Base-by-base conservation (phyloP, 2,113 vertebrate species). In the Microcebus murinus region DNA sequence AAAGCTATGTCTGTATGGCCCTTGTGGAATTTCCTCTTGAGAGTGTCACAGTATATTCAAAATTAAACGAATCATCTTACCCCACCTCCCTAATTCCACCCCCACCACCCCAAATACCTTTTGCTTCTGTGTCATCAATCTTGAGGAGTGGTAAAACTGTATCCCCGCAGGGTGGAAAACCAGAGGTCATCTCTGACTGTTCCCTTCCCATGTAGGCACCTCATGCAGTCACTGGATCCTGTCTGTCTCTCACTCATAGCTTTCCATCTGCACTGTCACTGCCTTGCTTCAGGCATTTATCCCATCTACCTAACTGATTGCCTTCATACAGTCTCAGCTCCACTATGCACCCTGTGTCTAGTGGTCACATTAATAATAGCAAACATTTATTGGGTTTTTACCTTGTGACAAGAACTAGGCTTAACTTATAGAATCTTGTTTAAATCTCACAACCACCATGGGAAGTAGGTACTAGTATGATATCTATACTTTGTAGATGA, bases 361-460 rank as follows among this genome's bases (percentile, higher is more conserved):
- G 8, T 68, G 50, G 55, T n/a, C 29, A 36, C 0, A 67, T 23
- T n/a, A 8, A 84, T 31, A 52, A 68, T 4, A 48, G 2, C 27
- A 93, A 76, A 76, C 11, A 36, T 67, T 50, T n/a, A 42, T 57
- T 77, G 27, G 36, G 4, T n/a, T 21, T 68, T 70, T 81, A 29
- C 25, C 57, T 59, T 76, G n/a, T 80, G 50, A 12, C 18, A 59
- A 45, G 3, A 34, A 27, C 39, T 25, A 34, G 34, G 8, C 12
- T 90, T 88, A 50, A 52, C 27, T 95, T 45, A 85, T 3, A 82
- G 57, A 86, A 71, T 87, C n/a, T 67, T 25, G 11, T 65, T 94
- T 57, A 76, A 82, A 55, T 61, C 61, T 82, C 68, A 68, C 61
- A 31, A 1, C 15, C 57, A 36, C 25, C 23, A n/a, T 42, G 39